Percentiles rank a stretch among this genome's conserved stretches.
These are phyloP conservation scores for Brachionus calyciflorus DNA, from an alignment of 1,140 invertebrate species.

Conservation along the genomic window DNA sequence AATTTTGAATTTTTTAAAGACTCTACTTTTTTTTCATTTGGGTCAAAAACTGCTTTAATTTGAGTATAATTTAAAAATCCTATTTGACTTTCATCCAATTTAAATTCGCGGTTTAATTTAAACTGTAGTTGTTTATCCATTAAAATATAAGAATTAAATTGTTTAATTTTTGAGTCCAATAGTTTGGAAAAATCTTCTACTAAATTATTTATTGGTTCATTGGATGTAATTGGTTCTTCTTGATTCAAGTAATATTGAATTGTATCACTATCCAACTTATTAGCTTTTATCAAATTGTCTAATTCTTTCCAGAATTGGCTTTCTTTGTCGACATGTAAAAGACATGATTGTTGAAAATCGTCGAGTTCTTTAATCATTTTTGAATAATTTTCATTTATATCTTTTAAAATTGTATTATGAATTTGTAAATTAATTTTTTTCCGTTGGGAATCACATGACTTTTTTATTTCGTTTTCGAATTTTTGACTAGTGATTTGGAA, in stretches of 20 bases:
- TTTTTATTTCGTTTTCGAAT: constrained; percentile 3
- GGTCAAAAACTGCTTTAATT: background rate
- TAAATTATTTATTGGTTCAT: constrained; percentile 10
- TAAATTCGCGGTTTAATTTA: background rate
- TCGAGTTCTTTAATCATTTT: constrained; percentile 22
- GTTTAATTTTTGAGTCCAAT: background rate
- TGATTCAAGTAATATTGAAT: constrained; percentile 1
- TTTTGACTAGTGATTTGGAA: background rate
- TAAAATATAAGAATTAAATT: constrained; percentile 10
- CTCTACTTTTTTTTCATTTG: background rate
- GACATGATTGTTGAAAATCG: constrained; percentile 7
- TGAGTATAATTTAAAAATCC: background rate
- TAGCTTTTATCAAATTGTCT: constrained; percentile 35
- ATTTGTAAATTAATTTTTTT: background rate
- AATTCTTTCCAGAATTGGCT: constrained; percentile 23
- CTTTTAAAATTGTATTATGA: background rate
- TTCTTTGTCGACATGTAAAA: background rate
- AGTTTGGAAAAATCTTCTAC: constrained; percentile 3
- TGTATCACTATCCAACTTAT: constrained; percentile 1
- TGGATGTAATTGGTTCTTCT: background rate
- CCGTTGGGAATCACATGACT: background rate
- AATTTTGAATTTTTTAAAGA: background rate
- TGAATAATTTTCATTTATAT: background rate
- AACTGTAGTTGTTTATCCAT: background rate
- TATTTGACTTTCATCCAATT: background rate